These are phyloP conservation scores for Eolophus roseicapilla DNA, from an alignment of 2,113 vertebrate species.

Conservation along the genomic window DNA sequence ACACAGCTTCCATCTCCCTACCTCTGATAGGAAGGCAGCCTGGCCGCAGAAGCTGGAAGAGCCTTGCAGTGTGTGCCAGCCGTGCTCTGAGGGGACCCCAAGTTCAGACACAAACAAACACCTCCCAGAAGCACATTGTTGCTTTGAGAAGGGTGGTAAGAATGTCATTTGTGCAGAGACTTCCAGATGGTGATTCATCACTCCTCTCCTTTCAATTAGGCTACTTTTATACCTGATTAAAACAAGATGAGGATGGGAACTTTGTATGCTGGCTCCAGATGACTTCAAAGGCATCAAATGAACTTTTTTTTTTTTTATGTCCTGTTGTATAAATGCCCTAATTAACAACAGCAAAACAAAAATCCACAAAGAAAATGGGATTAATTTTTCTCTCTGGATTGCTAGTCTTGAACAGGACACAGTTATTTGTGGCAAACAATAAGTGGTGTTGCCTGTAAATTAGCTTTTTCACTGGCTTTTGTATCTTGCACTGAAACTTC, in stretches of 20 bases:
- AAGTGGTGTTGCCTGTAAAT: not conserved
- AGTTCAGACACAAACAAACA: not conserved
- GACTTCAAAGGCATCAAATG: not conserved
- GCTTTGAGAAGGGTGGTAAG: not conserved
- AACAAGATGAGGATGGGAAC: not conserved
- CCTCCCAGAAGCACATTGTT: not conserved
- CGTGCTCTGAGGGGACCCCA: rapidly evolving
- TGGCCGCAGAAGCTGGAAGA: not conserved
- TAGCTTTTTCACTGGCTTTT: not conserved
- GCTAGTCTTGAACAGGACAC: not conserved
- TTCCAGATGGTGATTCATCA: not conserved
- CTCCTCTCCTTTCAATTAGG: conserved; percentile 13
- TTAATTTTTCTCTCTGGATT: not conserved
- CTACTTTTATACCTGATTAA: conserved; percentile 5
- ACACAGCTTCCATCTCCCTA: not conserved
- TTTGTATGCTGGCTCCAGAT: not conserved
- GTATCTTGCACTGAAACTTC: not conserved
- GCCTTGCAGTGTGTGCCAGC: not conserved
- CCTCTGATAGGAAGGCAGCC: not conserved
- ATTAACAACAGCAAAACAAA: not conserved
- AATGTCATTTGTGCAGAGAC: not conserved
- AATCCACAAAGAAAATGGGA: not conserved
- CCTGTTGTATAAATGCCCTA: not conserved
- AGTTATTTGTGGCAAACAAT: not conserved
- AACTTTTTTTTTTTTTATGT: not conserved